Evolutionary conservation across 2,888 invertebrate species (phyloP), one percentile per base, ranked within the genome.

Genomic region (Phortica magna): DNA sequence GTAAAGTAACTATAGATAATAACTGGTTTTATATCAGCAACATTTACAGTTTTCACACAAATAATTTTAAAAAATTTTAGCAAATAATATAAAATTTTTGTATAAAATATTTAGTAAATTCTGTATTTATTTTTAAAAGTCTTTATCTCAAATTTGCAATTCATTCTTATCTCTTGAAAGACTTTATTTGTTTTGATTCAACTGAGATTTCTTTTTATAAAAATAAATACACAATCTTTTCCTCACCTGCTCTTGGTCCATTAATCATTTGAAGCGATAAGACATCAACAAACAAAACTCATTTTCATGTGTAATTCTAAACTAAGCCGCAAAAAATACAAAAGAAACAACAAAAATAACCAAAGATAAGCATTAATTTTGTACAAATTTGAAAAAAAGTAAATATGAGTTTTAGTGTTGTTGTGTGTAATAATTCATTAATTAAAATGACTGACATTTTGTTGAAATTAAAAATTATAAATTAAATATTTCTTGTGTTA

Each of bases 331-430:
- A 48, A 48, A 48, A 48, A 48, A 48, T 1, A 12, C 2, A 48
- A 48, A 48, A 48, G 7, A 22, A 59, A 22, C 10, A 22, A 48
- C 48, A 48, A 48, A 48, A 48, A 48, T 48, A 31, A 31, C 9
- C 22, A 61, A 61, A 22, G 22, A 61, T 22, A 61, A 61, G 61
- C 17, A 61, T 7, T 55, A 61, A 61, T 22, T 61, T 19, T 61
- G 19, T 19, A 9, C 3, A 19, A 22, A 17, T 61, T 61, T 19
- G n/a, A 19, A 22, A 22, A 22, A 17, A 61, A 31, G 31, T 55
- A 17, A 55, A 55, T 17, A 55, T 55, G 55, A 55, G 14, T 55
- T 61, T 61, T 61, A 9, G 17, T 19, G 17, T 17, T 17, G 10
- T 17, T 59, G 7, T n/a, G 10, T 22, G 61, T 61, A 61, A 61